Conservation (phyloP, 2,888 invertebrate species). For the Ephialtes manifestator region DNA sequence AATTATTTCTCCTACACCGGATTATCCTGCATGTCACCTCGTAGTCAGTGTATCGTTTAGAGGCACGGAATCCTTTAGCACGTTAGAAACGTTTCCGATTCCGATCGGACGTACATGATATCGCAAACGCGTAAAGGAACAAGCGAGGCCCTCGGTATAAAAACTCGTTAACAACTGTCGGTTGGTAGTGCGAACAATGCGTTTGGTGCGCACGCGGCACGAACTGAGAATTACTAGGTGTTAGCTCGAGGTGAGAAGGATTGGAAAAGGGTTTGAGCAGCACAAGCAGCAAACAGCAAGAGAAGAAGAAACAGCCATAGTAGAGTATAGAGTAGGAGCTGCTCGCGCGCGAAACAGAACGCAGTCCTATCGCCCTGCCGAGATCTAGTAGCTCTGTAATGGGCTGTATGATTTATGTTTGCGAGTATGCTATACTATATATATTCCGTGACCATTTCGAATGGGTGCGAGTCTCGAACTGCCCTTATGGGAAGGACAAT, state of each 20-base stretch:
- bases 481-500: constrained; percentile 80
- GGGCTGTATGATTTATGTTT: constrained; percentile 84
- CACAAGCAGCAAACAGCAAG: constrained; percentile 57
- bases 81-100: constrained; percentile 42
- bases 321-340: constrained; percentile 56
- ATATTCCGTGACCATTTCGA: constrained; percentile 77
- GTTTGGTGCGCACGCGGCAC: constrained; percentile 62
- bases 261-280: constrained; percentile 60
- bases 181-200: constrained; percentile 66
- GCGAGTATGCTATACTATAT: constrained; percentile 67
- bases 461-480: constrained; percentile 70
- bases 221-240: constrained; percentile 55
- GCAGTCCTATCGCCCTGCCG: constrained; percentile 79
- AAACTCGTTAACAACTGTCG: constrained; percentile 66
- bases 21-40: constrained; percentile 3
- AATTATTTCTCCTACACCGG: neutral
- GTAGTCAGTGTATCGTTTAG: neutral
- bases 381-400: constrained; percentile 84
- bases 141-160: constrained; percentile 30
- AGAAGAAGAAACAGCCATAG: constrained; percentile 51
- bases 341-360: constrained; percentile 65
- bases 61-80: constrained; percentile 4
- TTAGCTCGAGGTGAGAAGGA: constrained; percentile 63
- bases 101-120: constrained; percentile 52
- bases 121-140: neutral